These are phyloP conservation scores for Ramazzottius varieornatus DNA, from an alignment of 2,888 invertebrate species.

Conservation along the genomic window DNA sequence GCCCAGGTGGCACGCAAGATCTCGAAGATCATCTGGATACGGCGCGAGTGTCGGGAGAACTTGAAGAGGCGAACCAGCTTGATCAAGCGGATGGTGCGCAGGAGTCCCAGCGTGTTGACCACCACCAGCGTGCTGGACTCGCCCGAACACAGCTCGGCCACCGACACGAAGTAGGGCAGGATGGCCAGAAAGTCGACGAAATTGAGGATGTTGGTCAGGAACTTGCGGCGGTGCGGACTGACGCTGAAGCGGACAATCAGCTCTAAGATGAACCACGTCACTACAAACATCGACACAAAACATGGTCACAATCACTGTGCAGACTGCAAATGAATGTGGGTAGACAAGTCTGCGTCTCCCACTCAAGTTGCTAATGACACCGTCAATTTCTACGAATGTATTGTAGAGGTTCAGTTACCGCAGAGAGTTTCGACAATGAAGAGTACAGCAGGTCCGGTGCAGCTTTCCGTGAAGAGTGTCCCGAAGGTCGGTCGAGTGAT, in stretches of 20 bases:
- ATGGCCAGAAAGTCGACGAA: constrained; percentile 27
- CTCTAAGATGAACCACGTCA: constrained; percentile 28
- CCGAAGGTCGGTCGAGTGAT: neutral
- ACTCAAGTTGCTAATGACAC: too few relatives aligned
- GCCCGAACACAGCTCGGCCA: constrained; percentile 12
- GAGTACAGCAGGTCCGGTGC: neutral
- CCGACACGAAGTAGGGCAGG: constrained; percentile 27
- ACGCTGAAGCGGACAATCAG: constrained; percentile 23
- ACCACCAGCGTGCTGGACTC: constrained; percentile 1
- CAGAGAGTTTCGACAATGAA: neutral
- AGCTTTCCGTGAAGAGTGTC: neutral
- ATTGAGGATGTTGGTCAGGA: constrained; percentile 26
- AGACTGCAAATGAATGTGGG: too few relatives aligned
- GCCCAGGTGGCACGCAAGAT: neutral
- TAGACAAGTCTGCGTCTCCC: too few relatives aligned
- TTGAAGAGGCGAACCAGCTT: neutral
- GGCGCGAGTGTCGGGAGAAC: constrained; percentile 3
- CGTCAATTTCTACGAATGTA: too few relatives aligned
- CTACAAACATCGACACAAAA: too few relatives aligned
- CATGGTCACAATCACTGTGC: too few relatives aligned
- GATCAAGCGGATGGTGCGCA: neutral
- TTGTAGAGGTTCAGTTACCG: too few relatives aligned
- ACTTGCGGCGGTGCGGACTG: constrained; percentile 24
- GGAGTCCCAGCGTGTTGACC: neutral
- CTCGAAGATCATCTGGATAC: constrained; percentile 2